These are phyloP conservation scores for Scolanthus callimorphus DNA, from an alignment of 92 coral and sea anemone species.

Conservation along the genomic window DNA sequence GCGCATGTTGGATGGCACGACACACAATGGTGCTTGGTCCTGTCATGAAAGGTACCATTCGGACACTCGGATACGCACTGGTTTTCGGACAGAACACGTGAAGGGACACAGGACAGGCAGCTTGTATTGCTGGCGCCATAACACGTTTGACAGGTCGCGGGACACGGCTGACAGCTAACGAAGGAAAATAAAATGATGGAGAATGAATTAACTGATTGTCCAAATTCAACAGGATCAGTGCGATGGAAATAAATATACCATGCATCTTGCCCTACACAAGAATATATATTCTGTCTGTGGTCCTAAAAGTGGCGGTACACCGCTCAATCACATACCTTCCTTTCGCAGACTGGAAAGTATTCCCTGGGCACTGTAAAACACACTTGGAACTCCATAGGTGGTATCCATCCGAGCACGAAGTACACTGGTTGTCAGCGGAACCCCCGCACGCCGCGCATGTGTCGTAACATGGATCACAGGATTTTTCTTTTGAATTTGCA, in stretches of 20 bases:
- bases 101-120: constrained; percentile 71
- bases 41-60: constrained; percentile 52
- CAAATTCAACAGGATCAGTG: too few relatives aligned
- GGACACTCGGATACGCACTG: constrained; percentile 77
- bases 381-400: constrained; percentile 55
- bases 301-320: too few relatives aligned
- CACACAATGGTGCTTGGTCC: constrained; percentile 48
- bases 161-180: constrained; percentile 65
- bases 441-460: constrained; percentile 66
- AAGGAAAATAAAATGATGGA: not conserved
- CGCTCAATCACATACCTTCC: constrained; percentile 33
- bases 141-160: constrained; percentile 65
- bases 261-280: too few relatives aligned
- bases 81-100: constrained; percentile 45
- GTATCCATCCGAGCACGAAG: constrained; percentile 60
- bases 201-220: too few relatives aligned
- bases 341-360: constrained; percentile 35
- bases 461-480: constrained; percentile 56
- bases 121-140: constrained; percentile 49
- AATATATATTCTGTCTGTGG: too few relatives aligned
- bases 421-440: constrained; percentile 46
- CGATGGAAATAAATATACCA: too few relatives aligned
- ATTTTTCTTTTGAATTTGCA: constrained; percentile 38
- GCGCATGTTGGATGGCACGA: constrained; percentile 62
- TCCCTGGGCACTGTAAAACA: constrained; percentile 60